These are phyloP conservation scores for Sipha flava DNA, from an alignment of 1,140 invertebrate species.

Conservation along the genomic window DNA sequence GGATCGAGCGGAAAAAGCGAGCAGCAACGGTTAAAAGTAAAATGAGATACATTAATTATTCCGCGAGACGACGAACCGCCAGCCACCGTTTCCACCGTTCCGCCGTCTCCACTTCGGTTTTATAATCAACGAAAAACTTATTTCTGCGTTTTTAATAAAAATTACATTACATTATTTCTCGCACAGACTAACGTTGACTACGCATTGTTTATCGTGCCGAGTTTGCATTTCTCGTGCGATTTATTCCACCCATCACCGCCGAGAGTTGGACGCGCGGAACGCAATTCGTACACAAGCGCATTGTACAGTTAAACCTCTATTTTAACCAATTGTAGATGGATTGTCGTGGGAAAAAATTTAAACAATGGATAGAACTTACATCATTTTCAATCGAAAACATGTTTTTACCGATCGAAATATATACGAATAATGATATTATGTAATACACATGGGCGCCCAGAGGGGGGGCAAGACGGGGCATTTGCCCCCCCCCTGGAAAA, in stretches of 20 bases:
- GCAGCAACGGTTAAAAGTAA: slow-evolving; percentile 2
- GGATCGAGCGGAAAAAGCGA: not conserved
- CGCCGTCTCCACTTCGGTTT: not conserved
- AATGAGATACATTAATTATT: slow-evolving; percentile 21
- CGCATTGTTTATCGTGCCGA: not conserved
- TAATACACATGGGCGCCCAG: too few species aligned
- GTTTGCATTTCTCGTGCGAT: not conserved
- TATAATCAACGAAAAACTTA: not conserved
- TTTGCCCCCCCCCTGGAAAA: too few species aligned
- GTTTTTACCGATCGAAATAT: too few species aligned
- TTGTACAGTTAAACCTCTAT: too few species aligned
- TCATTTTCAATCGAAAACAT: too few species aligned
- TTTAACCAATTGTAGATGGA: too few species aligned
- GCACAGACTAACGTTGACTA: not conserved
- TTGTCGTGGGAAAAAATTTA: too few species aligned
- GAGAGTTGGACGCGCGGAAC: not conserved
- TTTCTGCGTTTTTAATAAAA: not conserved
- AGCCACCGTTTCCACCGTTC: not conserved
- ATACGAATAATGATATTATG: too few species aligned
- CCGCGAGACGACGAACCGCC: not conserved
- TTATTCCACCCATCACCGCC: not conserved
- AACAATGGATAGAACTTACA: too few species aligned
- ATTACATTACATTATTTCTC: not conserved
- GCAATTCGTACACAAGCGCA: too few species aligned
- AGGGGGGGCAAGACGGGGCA: too few species aligned